Percentiles rank a stretch among this genome's conserved stretches.
Evolutionary conservation across 2,888 invertebrate genomes (phyloP).

Genomic region (Drosophila atroscutellata): DNA sequence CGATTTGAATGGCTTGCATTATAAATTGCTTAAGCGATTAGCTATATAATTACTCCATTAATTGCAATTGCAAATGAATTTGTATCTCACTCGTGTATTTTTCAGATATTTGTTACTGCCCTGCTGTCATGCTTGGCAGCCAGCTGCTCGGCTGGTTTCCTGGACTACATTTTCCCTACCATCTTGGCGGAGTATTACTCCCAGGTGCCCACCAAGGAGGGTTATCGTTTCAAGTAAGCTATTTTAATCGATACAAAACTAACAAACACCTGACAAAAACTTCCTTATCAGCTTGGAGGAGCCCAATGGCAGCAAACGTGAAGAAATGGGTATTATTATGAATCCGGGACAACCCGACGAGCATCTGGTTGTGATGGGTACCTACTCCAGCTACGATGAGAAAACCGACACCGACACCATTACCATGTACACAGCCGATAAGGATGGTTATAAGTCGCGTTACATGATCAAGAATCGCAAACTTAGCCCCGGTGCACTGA

Average conservation of each 20-base stretch:
- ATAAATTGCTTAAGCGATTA: slow-evolving; percentile 2
- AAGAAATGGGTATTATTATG: slow-evolving; percentile 83
- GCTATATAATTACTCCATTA: slow-evolving; percentile 23
- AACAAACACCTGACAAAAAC: not conserved
- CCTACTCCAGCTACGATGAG: slow-evolving; percentile 79
- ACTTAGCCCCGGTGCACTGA: slow-evolving; percentile 72
- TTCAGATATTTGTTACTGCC: slow-evolving; percentile 68
- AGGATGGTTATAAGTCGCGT: slow-evolving; percentile 83
- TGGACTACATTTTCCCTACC: slow-evolving; percentile 76
- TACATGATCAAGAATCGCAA: slow-evolving; percentile 82
- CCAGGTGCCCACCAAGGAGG: slow-evolving; percentile 79
- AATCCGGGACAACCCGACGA: slow-evolving; percentile 83
- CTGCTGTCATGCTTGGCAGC: slow-evolving; percentile 69
- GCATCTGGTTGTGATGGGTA: slow-evolving; percentile 83
- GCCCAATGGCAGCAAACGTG: slow-evolving; percentile 82
- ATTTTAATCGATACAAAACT: not conserved
- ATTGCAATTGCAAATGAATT: slow-evolving; percentile 8
- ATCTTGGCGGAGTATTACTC: slow-evolving; percentile 76
- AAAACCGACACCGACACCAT: slow-evolving; percentile 81
- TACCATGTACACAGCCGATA: slow-evolving; percentile 85
- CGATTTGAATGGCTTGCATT: slow-evolving; percentile 41
- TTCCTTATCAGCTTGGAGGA: slow-evolving; percentile 70
- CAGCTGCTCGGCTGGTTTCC: slow-evolving; percentile 69
- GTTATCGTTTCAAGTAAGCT: slow-evolving; percentile 82
- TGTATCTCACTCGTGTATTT: slow-evolving; percentile 12